Conservation (phyloP, 2,797 vertebrate species). For the Neoniphon sammara region DNA sequence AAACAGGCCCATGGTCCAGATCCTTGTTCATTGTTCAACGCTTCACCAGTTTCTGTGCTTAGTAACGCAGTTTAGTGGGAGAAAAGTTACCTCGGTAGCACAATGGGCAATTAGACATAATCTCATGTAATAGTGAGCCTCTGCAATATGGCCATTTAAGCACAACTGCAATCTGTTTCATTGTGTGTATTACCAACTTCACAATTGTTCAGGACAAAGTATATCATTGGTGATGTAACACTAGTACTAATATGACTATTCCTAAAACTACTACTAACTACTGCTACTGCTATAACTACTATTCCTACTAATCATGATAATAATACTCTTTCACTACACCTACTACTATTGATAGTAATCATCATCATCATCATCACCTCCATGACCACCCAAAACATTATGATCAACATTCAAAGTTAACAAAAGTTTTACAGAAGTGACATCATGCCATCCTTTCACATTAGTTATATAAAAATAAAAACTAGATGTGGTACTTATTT, state of each 20-base stretch:
- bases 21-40: constrained; percentile 74
- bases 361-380: background rate
- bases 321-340: too few relatives aligned
- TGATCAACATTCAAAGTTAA: background rate
- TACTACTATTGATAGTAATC: too few relatives aligned
- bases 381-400: background rate
- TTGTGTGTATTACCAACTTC: background rate
- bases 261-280: background rate
- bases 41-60: constrained; percentile 59
- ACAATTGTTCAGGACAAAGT: background rate
- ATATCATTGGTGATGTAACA: background rate
- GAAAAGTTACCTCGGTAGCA: constrained; percentile 26
- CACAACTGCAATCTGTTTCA: constrained; percentile 8
- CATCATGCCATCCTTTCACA: background rate
- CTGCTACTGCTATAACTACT: background rate
- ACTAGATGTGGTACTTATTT: too few relatives aligned
- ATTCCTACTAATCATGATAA: background rate
- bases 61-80: constrained; percentile 65
- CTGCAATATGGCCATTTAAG: constrained; percentile 16
- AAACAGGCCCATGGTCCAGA: constrained; percentile 69
- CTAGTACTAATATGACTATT: background rate
- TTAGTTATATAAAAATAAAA: background rate
- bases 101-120: constrained; percentile 48
- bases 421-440: background rate
- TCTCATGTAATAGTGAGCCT: constrained; percentile 45